Evolutionary conservation across 2,888 invertebrate species (phyloP), one percentile per base, ranked within the genome.

Genomic region (Liopterus haemorrhoidalis): DNA sequence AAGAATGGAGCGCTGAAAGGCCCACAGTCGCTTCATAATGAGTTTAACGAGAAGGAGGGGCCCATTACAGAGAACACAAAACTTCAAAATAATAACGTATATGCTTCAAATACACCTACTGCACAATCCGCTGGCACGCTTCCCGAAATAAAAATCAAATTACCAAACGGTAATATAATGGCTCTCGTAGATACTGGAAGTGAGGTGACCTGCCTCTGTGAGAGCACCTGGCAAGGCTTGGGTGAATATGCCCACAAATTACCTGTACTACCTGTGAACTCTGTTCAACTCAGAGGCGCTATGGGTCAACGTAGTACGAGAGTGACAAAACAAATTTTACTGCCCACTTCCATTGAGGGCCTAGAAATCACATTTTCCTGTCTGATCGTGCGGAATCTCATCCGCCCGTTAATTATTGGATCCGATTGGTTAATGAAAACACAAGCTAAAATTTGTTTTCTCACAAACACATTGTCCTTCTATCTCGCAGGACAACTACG

Each of bases 171-270:
- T 2, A 11, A 38, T 6, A 5, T 27, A 3, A 3, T 11, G 11
- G 35, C 41, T 8, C 31, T 52, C 15, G 14, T 51, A 3, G 53
- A 51, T 35, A 41, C 53, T 14, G 51, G 53, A 19, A 42, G 45
- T 37, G 49, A 51, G 24, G 46, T 50, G 1, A 41, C 50, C 14
- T 53, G 52, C 20, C 37, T 53, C 11, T 39, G 36, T 15, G 37
- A 44, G 21, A 41, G 49, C 4, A 9, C 37, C 18, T 47, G 47
- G 28, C 2, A 18, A 15, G 20, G 12, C 8, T 32, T 49, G 11
- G 4, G 19, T 15, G 9, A 14, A 5, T 8, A 15, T 6, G 5
- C 14, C 21, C 15, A 24, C 9, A 15, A 11, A 6, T 14, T 44
- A 9, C 42, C 46, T 1, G 43, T 32, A 2, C 27, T 53, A 16